These are phyloP conservation scores for Ahaetulla prasina DNA, from an alignment of 2,113 vertebrate species.

Conservation along the genomic window DNA sequence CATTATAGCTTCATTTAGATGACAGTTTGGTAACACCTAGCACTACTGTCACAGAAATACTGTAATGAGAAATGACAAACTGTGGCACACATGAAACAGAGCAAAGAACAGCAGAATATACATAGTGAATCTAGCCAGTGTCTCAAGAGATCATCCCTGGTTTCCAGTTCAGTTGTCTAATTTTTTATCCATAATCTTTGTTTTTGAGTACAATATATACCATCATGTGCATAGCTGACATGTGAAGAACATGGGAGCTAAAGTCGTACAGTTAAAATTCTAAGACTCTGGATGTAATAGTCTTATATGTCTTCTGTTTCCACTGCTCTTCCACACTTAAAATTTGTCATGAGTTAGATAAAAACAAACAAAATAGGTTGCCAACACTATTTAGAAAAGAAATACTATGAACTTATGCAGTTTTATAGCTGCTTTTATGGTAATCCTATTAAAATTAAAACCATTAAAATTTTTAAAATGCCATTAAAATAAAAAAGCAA, in stretches of 20 bases:
- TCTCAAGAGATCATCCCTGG: background rate
- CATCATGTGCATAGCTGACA: background rate
- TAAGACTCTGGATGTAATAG: background rate
- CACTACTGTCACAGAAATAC: background rate
- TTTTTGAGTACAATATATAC: background rate
- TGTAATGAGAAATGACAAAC: conserved; percentile 18
- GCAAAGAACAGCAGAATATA: background rate
- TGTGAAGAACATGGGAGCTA: background rate
- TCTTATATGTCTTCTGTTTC: background rate
- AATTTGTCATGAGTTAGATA: background rate
- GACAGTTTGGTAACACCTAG: background rate
- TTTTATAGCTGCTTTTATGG: background rate
- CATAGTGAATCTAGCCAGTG: background rate
- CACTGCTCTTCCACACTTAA: background rate
- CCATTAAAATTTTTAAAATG: too few species aligned
- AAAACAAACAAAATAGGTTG: background rate
- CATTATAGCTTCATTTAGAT: conserved; percentile 7
- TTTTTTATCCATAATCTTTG: background rate
- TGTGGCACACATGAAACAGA: background rate
- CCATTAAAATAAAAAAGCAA: background rate
- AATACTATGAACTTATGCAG: background rate
- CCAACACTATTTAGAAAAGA: background rate
- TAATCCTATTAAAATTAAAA: background rate
- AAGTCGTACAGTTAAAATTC: background rate
- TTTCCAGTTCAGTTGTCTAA: background rate